phyloP scores from a whole-genome alignment of 2,113 vertebrate species.

The Microtus ochrogaster region DNA sequence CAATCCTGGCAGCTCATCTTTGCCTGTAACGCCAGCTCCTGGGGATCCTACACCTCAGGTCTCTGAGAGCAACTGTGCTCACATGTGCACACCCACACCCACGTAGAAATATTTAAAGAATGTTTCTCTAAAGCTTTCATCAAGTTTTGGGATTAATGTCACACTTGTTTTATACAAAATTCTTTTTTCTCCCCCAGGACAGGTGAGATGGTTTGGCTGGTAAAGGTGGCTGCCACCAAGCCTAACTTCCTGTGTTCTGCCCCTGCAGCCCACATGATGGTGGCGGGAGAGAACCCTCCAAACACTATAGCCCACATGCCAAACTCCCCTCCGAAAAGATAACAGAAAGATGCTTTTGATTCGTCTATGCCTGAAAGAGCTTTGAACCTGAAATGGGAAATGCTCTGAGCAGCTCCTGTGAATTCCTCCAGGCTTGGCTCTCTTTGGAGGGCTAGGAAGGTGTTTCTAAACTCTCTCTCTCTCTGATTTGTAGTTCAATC shows the following conservation, averaged over 20 bases:
- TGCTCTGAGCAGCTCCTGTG: neutral
- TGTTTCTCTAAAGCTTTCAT: neutral
- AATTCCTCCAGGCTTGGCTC: neutral
- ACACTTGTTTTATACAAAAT: neutral
- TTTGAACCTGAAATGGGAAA: neutral
- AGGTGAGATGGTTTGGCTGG: neutral
- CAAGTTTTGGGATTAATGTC: neutral
- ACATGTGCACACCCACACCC: neutral
- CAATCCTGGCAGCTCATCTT: neutral
- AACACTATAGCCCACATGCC: neutral
- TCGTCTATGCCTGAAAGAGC: neutral
- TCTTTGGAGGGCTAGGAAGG: neutral
- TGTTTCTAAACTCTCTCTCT: neutral
- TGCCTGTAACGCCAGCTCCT: neutral
- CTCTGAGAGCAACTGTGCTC: neutral
- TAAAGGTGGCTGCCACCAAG: neutral
- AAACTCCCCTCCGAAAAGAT: neutral
- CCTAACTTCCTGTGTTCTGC: too few relatives aligned
- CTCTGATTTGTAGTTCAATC: neutral
- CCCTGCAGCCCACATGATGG: neutral
- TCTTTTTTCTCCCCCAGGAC: accelerated
- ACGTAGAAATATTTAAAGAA: neutral
- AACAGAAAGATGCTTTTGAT: neutral
- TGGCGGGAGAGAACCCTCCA: neutral
- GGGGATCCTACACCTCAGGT: neutral